Evolutionary conservation across 2,797 vertebrate genomes (phyloP).

Genomic region (Acipenser transmontanus): DNA sequence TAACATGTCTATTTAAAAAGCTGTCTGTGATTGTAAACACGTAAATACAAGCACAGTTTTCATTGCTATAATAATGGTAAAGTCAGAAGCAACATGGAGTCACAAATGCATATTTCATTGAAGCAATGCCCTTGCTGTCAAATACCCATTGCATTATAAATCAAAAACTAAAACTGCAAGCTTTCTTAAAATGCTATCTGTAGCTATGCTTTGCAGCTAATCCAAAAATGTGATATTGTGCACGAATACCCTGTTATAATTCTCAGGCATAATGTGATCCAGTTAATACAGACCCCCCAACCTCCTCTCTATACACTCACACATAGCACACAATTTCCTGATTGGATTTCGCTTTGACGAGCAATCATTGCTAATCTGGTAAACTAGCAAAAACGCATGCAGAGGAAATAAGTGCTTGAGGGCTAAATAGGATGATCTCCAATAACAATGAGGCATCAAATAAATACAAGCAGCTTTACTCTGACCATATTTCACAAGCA

Average conservation of each 20-base stretch:
- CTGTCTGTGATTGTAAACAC: background rate
- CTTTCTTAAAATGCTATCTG: constrained; percentile 71
- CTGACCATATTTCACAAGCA: no score
- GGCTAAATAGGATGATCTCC: constrained; percentile 37
- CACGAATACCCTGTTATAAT: constrained; percentile 75
- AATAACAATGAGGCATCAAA: constrained; percentile 21
- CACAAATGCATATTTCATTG: constrained; percentile 43
- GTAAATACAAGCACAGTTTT: background rate
- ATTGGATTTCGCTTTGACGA: constrained; percentile 68
- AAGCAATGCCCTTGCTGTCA: constrained; percentile 52
- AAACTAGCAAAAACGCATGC: constrained; percentile 42
- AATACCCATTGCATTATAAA: constrained; percentile 63
- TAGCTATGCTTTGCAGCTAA: constrained; percentile 62
- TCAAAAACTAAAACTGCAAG: constrained; percentile 63
- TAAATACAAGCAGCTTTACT: background rate
- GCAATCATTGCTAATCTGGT: constrained; percentile 50
- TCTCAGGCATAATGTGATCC: constrained; percentile 65
- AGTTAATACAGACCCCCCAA: constrained; percentile 62
- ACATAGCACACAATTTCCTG: constrained; percentile 41
- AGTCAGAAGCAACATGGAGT: constrained; percentile 43
- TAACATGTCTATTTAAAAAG: no score
- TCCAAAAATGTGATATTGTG: constrained; percentile 77
- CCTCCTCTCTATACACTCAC: background rate
- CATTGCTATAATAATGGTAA: constrained; percentile 33
- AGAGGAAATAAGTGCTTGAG: constrained; percentile 53